phyloP scores from a whole-genome alignment of 2,888 invertebrate genomes.

The Plagodis dolabraria region DNA sequence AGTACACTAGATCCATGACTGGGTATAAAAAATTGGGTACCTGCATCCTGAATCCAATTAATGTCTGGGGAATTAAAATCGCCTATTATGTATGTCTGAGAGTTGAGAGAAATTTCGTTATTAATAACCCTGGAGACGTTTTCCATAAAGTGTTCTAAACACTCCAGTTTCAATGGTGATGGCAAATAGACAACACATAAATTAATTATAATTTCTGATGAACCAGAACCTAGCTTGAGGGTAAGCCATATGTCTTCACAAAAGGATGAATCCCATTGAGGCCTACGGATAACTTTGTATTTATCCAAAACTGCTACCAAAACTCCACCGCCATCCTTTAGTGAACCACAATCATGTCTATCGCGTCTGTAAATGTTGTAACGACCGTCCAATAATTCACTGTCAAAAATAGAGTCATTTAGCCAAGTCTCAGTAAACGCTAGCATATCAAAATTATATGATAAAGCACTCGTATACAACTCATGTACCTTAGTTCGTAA shows the following conservation, averaged over 20 bases:
- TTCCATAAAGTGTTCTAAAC: not conserved
- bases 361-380: conserved; percentile 5
- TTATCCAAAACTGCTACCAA: not conserved
- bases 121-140: not conserved
- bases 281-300: not conserved
- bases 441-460: not conserved
- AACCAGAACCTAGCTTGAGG: not conserved
- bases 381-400: not conserved
- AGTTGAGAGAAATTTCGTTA: not conserved
- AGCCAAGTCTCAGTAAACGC: conserved; percentile 1
- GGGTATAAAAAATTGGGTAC: not conserved
- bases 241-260: conserved; percentile 5
- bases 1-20: not conserved
- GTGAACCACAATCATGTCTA: not conserved
- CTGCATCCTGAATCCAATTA: not conserved
- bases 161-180: not conserved
- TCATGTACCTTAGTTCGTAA: conserved; percentile 1
- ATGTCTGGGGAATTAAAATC: not conserved
- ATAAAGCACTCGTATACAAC: not conserved
- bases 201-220: not conserved
- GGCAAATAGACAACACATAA: not conserved
- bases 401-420: conserved; percentile 2
- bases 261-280: conserved; percentile 1
- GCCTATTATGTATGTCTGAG: not conserved
- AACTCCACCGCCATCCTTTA: conserved; percentile 2